Evolutionary conservation across 2,888 invertebrate species (phyloP).

Genomic region (Cephus nigrinus): DNA sequence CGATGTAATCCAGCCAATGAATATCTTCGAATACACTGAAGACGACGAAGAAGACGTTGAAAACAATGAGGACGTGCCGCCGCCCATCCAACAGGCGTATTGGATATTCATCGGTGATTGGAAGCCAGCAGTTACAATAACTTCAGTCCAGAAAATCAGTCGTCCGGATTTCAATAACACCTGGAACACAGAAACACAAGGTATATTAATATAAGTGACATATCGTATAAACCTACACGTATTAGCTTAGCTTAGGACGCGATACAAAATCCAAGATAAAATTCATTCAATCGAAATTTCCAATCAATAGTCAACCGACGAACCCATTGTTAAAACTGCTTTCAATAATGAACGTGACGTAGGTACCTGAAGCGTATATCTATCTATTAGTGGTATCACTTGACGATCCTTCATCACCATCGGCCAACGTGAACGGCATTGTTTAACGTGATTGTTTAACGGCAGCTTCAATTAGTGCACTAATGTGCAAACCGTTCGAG

Average conservation of each 20-base stretch:
- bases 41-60: conserved; percentile 6
- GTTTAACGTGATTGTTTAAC: background rate
- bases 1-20: background rate
- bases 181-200: background rate
- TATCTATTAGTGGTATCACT: background rate
- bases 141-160: background rate
- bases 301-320: background rate
- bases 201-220: background rate
- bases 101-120: conserved; percentile 22
- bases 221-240: background rate
- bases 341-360: background rate
- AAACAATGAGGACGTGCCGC: conserved; percentile 16
- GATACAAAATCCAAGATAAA: background rate
- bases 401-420: background rate
- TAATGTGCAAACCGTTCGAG: conserved; percentile 1
- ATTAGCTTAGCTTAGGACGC: background rate
- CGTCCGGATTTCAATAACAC: background rate
- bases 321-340: background rate
- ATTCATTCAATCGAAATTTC: background rate
- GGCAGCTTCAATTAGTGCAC: background rate
- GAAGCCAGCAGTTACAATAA: background rate
- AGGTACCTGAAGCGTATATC: background rate
- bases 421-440: background rate
- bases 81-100: conserved; percentile 23
- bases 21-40: conserved; percentile 1